Percentiles rank a stretch among this genome's conserved stretches.
Evolutionary conservation across 2,113 vertebrate genomes (phyloP).

Genomic region (Probosciger aterrimus): DNA sequence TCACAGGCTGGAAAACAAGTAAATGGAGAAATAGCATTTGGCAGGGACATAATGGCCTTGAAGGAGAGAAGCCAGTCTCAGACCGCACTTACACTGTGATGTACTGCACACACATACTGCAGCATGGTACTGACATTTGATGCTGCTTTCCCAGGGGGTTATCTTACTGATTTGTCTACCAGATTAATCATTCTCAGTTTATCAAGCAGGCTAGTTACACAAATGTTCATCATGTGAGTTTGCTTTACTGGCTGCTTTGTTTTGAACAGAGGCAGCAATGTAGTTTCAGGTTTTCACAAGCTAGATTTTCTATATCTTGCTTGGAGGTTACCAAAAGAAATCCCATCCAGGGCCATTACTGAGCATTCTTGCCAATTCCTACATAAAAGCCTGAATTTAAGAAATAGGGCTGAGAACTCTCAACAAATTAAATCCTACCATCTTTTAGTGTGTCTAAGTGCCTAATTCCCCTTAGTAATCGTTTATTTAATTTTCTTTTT

Average conservation of each 20-base stretch:
- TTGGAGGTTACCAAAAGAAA: not conserved
- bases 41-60: not conserved
- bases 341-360: not conserved
- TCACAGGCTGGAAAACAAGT: not conserved
- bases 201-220: not conserved
- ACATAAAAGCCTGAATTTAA: not conserved
- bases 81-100: not conserved
- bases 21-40: not conserved
- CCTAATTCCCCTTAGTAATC: not conserved
- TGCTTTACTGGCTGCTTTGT: not conserved
- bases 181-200: not conserved
- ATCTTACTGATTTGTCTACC: not conserved
- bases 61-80: not conserved
- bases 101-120: not conserved
- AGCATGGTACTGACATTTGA: accelerated
- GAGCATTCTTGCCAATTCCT: not conserved
- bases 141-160: not conserved
- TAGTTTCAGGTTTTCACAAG: not conserved
- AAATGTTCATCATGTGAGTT: not conserved
- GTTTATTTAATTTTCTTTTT: not conserved
- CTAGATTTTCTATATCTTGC: not conserved
- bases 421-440: not conserved
- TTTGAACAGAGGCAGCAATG: not conserved
- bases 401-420: not conserved
- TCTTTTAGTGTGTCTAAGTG: not conserved